Evolutionary conservation across 2,113 vertebrate genomes (phyloP), one percentile per base, ranked within the genome.

Genomic region (Dipodomys spectabilis): DNA sequence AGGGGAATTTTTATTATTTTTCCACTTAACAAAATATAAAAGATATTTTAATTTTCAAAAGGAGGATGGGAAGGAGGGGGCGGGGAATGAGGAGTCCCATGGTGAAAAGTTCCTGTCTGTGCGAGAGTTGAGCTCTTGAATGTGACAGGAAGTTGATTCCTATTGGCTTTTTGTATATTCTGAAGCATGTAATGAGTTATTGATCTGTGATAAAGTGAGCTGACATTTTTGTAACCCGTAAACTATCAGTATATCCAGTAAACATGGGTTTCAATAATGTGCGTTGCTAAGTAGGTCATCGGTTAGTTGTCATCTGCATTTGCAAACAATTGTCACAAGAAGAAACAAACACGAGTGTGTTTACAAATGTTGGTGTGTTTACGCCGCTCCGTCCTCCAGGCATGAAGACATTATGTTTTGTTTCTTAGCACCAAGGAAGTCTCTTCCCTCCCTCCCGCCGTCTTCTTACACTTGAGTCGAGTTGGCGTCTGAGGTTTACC

Each of bases 181-280:
- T 92, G 62, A 30, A 49, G 39, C 78, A 88, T 95, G 84, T 96
- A 96, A 97, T 96, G 94, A 96, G 96, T 94, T 95, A 97, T 95
- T 90, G 96, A 97, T 96, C 79, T 82, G 39, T 96, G 91, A 95
- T 91, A 95, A 93, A 94, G 87, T 79, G 94, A 92, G 79, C 67
- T 95, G 90, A 90, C 93, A 92, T 93, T 93, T 95, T 92, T 85
- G 95, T 79, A 90, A 93, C 94, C 93, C 91, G 45, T 78, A 92
- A 82, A 69, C 68, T 60, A 86, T 94, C 78, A 82, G 91, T 79
- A 44, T 80, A 82, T 65, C 89, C 88, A 94, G 35, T 85, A 90
- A 95, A 35, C 27, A 3, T 10, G 77, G 45, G 16, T 94, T 91
- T 86, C 74, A 75, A 28, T 79, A 89, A 93, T 64, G 27, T 23